Conservation (phyloP, 2,797 vertebrate species). For the Sebastes itinus region DNA sequence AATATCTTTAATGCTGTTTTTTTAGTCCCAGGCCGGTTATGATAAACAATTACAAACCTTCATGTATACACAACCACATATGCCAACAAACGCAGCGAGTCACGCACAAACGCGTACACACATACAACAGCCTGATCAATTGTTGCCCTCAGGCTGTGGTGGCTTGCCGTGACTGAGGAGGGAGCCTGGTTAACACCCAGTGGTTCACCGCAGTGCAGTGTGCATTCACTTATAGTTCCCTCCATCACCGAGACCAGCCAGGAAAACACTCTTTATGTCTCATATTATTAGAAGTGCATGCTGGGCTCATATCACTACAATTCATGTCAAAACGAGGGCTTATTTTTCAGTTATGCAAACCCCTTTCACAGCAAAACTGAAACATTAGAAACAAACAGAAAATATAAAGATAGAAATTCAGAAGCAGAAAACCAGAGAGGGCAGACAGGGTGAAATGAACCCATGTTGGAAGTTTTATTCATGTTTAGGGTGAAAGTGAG, state of each 20-base stretch:
- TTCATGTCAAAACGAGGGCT: neutral
- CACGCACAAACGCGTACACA: slow-evolving; percentile 12
- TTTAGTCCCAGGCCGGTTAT: neutral
- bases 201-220: slow-evolving; percentile 66
- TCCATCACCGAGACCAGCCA: slow-evolving; percentile 25
- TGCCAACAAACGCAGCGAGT: slow-evolving; percentile 13
- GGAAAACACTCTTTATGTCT: neutral
- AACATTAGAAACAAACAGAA: neutral
- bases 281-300: neutral
- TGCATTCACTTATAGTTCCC: slow-evolving; percentile 30
- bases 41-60: slow-evolving; percentile 10
- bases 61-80: slow-evolving; percentile 17
- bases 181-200: slow-evolving; percentile 61
- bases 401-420: neutral
- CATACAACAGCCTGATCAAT: slow-evolving; percentile 61
- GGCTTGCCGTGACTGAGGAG: slow-evolving; percentile 63
- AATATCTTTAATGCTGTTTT: neutral
- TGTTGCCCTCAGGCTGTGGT: slow-evolving; percentile 60
- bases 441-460: neutral
- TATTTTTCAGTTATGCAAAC: neutral
- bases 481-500: slow-evolving; percentile 25
- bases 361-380: neutral
- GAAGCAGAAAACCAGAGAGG: neutral
- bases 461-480: slow-evolving; percentile 60
- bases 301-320: neutral